Evolutionary conservation across 2,113 vertebrate species (phyloP).

Genomic region (Tapirus terrestris): DNA sequence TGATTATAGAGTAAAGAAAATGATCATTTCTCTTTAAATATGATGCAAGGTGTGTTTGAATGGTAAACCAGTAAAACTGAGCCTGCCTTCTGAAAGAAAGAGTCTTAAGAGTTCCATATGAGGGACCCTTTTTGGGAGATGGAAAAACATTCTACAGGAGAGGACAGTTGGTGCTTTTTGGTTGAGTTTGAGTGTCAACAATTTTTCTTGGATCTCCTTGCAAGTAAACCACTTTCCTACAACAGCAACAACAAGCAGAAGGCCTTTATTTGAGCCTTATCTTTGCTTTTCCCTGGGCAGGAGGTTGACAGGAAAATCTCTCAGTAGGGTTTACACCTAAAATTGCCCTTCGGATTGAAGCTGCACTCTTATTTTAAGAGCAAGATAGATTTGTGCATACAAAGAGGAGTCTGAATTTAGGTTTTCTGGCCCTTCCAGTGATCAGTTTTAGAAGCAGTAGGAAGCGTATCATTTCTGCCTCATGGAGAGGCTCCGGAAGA

Average conservation of each 20-base stretch:
- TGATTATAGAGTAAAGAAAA: slow-evolving; percentile 25
- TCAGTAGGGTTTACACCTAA: slow-evolving; percentile 9
- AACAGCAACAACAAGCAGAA: not conserved
- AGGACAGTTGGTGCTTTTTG: slow-evolving; percentile 33
- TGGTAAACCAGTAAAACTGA: slow-evolving; percentile 59
- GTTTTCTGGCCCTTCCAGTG: not conserved
- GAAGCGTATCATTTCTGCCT: not conserved
- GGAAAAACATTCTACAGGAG: not conserved
- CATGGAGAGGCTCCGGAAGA: not conserved
- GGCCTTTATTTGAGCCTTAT: slow-evolving; percentile 30
- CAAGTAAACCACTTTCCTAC: not conserved
- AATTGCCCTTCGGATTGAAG: slow-evolving; percentile 36
- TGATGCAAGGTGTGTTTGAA: slow-evolving; percentile 23
- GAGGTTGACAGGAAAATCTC: slow-evolving; percentile 31
- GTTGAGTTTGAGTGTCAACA: slow-evolving; percentile 30
- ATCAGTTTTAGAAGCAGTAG: not conserved
- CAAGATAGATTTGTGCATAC: not conserved
- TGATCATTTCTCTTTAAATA: slow-evolving; percentile 10
- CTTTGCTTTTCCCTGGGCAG: slow-evolving; percentile 40
- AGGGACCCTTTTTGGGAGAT: not conserved
- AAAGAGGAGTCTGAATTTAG: not conserved
- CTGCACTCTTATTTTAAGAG: slow-evolving; percentile 42
- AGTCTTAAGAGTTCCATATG: slow-evolving; percentile 19
- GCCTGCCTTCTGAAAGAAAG: slow-evolving; percentile 41
- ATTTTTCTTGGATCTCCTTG: slow-evolving; percentile 41